Percentiles rank a stretch among this genome's conserved stretches.
phyloP scores from a whole-genome alignment of 2,888 invertebrate species.

The Hydroisotoma schaefferi region DNA sequence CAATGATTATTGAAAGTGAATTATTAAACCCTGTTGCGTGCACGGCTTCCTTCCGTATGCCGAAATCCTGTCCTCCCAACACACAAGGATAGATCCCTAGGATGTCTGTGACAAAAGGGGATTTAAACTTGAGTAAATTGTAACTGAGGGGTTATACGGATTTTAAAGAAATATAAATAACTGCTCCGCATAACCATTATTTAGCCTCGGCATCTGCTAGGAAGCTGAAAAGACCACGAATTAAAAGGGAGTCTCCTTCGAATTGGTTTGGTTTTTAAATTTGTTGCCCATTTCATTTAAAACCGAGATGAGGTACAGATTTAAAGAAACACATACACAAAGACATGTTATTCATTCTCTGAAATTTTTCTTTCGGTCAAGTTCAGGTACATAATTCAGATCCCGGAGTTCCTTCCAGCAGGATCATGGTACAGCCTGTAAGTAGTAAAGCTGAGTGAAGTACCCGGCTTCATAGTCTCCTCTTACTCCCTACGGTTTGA shows the following conservation, averaged over 20 bases:
- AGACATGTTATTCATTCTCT: background rate
- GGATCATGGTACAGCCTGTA: conserved; percentile 1
- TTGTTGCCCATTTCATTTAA: conserved; percentile 21
- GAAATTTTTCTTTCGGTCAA: background rate
- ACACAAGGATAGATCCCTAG: too few relatives aligned
- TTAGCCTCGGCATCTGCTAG: conserved; percentile 10
- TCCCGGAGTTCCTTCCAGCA: background rate
- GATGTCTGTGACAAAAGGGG: conserved; percentile 16
- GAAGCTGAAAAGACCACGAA: conserved; percentile 7
- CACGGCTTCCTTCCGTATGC: background rate
- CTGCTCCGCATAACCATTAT: too few relatives aligned
- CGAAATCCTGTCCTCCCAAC: too few relatives aligned
- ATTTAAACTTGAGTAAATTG: conserved; percentile 19
- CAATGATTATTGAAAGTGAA: conserved; percentile 21
- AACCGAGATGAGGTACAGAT: conserved; percentile 19
- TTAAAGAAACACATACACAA: conserved; percentile 17
- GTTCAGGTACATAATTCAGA: conserved; percentile 1
- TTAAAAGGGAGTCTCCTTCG: conserved; percentile 13
- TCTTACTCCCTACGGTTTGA: background rate
- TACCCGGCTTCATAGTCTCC: too few relatives aligned
- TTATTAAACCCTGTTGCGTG: conserved; percentile 18
- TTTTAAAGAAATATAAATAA: conserved; percentile 10
- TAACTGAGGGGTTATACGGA: conserved; percentile 17
- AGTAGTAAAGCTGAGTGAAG: too few relatives aligned
- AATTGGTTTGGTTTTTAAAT: conserved; percentile 17